These are phyloP conservation scores for Napeogenes sylphis DNA, from an alignment of 2,888 invertebrate genomes.

Conservation along the genomic window DNA sequence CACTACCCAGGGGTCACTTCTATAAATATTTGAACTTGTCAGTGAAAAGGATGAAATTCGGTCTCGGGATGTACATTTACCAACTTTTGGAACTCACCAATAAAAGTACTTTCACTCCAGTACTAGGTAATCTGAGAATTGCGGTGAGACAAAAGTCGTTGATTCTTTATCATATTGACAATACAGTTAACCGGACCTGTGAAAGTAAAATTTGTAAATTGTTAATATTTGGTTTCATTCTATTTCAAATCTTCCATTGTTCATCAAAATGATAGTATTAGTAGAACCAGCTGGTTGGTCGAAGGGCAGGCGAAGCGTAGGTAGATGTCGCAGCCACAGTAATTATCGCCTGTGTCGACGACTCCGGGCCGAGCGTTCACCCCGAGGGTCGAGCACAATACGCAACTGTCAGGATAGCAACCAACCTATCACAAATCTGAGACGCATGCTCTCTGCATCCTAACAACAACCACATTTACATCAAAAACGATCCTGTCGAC, in stretches of 20 bases:
- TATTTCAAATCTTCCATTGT: slow-evolving; percentile 4
- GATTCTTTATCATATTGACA: slow-evolving; percentile 1
- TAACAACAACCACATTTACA: slow-evolving; percentile 12
- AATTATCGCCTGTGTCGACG: slow-evolving; percentile 75
- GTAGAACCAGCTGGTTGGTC: slow-evolving; percentile 39
- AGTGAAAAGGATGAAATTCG: slow-evolving; percentile 46
- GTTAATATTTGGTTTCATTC: not conserved
- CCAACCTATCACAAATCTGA: slow-evolving; percentile 58
- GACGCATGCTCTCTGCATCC: slow-evolving; percentile 37
- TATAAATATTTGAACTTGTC: slow-evolving; percentile 47
- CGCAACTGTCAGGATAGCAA: slow-evolving; percentile 59
- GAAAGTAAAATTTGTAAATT: not conserved
- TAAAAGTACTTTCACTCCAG: slow-evolving; percentile 35
- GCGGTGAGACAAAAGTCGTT: slow-evolving; percentile 6
- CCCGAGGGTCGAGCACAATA: slow-evolving; percentile 68
- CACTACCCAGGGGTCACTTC: slow-evolving; percentile 44
- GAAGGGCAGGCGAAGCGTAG: slow-evolving; percentile 47
- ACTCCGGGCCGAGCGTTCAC: slow-evolving; percentile 73
- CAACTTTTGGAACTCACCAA: slow-evolving; percentile 29
- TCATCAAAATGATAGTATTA: slow-evolving; percentile 22
- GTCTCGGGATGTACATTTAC: slow-evolving; percentile 39
- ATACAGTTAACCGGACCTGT: not conserved
- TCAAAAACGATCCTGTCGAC: not conserved
- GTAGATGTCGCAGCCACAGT: slow-evolving; percentile 62
- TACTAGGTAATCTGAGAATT: slow-evolving; percentile 18